Base-by-base conservation (phyloP, 2,113 vertebrate species). In the Phainopepla nitens region DNA sequence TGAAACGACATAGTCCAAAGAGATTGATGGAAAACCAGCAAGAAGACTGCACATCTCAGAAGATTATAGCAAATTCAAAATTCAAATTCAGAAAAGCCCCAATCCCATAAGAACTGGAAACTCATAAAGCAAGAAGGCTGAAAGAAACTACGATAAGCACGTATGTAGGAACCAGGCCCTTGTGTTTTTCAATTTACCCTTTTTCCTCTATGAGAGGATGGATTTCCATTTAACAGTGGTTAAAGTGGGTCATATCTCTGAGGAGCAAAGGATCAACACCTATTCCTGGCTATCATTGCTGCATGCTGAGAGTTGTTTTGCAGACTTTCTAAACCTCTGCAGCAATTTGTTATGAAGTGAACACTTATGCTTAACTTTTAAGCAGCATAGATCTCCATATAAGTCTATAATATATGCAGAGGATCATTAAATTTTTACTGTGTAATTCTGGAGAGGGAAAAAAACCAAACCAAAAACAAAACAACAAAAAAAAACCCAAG, bases 401-500 rank as follows among this genome's bases (percentile, higher is more conserved):
- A 86, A 16, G 58, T 73, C 79, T 73, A 23, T 57, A 89, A 94
- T 84, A 82, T 41, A 94, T 66, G 66, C 90, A 93, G n/a, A 62
- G 24, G 22, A 70, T 91, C 78, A 94, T 93, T 87, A 93, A 58
- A 62, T 45, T 95, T 97, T 95, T 70, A 95, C 66, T 71, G 58
- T 58, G 58, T 35, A 62, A 36, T 73, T 91, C 76, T 88, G 42
- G 42, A 91, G 66, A 45, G 62, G 5, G 13, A 17, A 73, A 57
- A 42, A 47, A 41, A 20, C 0, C 7, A 54, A 72, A 65, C 3
- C n/a, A n/a, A 42, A 42, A 42, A 15, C 0, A 3, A 45, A 71
- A n/a, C n/a, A 58, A 6, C 8, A 77, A 89, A 49, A 68, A 82
- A n/a, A 1, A 68, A 82, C n/a, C 1, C 14, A 82, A 87, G 36